Conservation (phyloP, 2,797 vertebrate species). For the Acipenser ruthenus region DNA sequence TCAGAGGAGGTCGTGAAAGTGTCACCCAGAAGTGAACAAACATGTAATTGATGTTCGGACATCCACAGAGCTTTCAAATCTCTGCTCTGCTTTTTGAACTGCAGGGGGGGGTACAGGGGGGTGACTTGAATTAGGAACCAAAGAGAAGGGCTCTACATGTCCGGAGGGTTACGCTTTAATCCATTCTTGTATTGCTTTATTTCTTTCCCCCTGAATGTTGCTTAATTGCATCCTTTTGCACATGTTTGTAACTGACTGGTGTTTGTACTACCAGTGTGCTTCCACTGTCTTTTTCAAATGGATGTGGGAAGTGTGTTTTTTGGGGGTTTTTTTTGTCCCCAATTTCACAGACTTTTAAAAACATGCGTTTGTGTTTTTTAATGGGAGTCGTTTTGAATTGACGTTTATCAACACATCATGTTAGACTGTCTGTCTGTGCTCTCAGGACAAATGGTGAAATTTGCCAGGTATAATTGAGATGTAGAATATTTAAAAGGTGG, state of each 20-base stretch:
- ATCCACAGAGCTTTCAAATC: conserved; percentile 37
- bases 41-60: conserved; percentile 71
- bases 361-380: conserved; percentile 14
- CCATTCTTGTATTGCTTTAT: conserved; percentile 30
- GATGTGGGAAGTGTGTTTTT: neutral
- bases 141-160: conserved; percentile 48
- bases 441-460: neutral
- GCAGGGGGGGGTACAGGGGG: conserved; percentile 22
- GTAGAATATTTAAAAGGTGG: too few relatives aligned
- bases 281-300: neutral
- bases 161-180: conserved; percentile 63
- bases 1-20: conserved; percentile 58
- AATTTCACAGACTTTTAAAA: conserved; percentile 57
- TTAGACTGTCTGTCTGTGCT: neutral
- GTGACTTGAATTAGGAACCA: conserved; percentile 37
- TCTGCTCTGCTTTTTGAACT: conserved; percentile 32
- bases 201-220: conserved; percentile 23
- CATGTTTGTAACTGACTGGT: neutral
- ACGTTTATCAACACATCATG: conserved; percentile 13
- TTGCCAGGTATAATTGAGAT: neutral
- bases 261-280: neutral
- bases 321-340: conserved; percentile 46
- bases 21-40: conserved; percentile 65
- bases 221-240: conserved; percentile 52
- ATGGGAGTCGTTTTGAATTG: conserved; percentile 34